phyloP scores from a whole-genome alignment of 2,888 invertebrate species.

The Rhingia campestris region DNA sequence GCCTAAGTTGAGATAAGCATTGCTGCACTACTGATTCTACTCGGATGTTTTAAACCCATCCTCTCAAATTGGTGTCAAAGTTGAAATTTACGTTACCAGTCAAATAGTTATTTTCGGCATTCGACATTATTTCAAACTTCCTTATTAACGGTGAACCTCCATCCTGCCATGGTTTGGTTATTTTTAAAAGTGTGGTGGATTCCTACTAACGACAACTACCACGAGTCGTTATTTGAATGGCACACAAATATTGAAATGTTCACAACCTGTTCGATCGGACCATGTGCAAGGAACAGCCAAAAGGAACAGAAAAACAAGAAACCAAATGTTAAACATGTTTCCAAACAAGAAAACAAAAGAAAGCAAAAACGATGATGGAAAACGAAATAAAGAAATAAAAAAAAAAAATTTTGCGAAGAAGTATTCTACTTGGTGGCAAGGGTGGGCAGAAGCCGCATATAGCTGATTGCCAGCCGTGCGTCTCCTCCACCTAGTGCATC shows the following conservation, averaged over 20 bases:
- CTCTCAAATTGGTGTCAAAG: no score
- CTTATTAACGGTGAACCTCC: background rate
- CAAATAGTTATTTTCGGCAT: background rate
- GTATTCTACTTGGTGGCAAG: constrained; percentile 43
- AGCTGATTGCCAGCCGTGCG: constrained; percentile 54
- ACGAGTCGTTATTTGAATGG: constrained; percentile 27
- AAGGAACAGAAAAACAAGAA: constrained; percentile 11
- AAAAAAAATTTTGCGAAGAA: constrained; percentile 39
- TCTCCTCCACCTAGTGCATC: constrained; percentile 41
- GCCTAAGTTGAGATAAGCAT: no score
- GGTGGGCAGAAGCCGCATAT: constrained; percentile 66
- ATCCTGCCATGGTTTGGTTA: background rate
- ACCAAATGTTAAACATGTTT: constrained; percentile 68
- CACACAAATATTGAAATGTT: constrained; percentile 67
- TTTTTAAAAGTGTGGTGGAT: constrained; percentile 2
- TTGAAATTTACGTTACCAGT: no score
- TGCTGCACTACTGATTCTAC: no score
- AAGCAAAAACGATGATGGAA: constrained; percentile 26
- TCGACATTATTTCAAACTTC: background rate
- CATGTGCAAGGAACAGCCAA: constrained; percentile 32
- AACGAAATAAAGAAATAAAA: constrained; percentile 7
- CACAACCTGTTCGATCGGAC: constrained; percentile 67
- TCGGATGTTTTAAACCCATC: no score
- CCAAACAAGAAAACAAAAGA: constrained; percentile 34
- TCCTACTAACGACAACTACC: background rate